phyloP scores from a whole-genome alignment of 2,888 invertebrate species.

The Catocala nupta region DNA sequence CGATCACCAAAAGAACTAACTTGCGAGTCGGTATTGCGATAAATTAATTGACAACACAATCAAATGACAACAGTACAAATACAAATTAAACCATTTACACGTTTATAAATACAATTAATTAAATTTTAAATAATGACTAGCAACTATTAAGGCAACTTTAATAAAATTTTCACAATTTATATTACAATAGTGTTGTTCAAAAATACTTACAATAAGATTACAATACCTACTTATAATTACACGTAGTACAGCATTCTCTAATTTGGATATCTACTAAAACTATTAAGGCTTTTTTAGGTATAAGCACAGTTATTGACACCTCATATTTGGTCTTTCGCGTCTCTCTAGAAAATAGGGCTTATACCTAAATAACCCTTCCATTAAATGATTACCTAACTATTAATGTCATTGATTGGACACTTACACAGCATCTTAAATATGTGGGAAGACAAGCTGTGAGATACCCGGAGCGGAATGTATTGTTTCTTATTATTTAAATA shows the following conservation, averaged over 20 bases:
- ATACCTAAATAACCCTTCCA: too few species aligned
- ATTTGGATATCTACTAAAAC: too few species aligned
- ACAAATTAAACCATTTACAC: constrained; percentile 28
- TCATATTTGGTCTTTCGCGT: too few species aligned
- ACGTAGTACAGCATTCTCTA: constrained; percentile 21
- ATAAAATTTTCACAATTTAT: constrained; percentile 46
- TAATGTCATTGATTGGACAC: too few species aligned
- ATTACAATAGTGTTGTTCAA: constrained; percentile 46
- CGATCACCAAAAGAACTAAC: constrained; percentile 12
- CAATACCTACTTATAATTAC: constrained; percentile 42
- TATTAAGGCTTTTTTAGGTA: too few species aligned
- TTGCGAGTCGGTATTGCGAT: constrained; percentile 24
- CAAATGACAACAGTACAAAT: constrained; percentile 11
- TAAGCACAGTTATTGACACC: constrained; percentile 11
- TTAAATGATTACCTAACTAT: too few species aligned
- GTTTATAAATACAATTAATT: constrained; percentile 28
- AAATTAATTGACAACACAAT: constrained; percentile 38
- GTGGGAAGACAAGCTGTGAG: too few species aligned
- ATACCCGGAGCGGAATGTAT: too few species aligned
- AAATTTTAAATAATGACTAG: constrained; percentile 66
- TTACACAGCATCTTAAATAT: too few species aligned
- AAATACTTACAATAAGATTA: constrained; percentile 45
- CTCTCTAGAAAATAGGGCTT: too few species aligned
- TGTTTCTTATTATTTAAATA: too few species aligned
- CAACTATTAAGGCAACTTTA: constrained; percentile 74